Evolutionary conservation across 2,888 invertebrate species (phyloP).

Genomic region (Dolichopus griseipennis): DNA sequence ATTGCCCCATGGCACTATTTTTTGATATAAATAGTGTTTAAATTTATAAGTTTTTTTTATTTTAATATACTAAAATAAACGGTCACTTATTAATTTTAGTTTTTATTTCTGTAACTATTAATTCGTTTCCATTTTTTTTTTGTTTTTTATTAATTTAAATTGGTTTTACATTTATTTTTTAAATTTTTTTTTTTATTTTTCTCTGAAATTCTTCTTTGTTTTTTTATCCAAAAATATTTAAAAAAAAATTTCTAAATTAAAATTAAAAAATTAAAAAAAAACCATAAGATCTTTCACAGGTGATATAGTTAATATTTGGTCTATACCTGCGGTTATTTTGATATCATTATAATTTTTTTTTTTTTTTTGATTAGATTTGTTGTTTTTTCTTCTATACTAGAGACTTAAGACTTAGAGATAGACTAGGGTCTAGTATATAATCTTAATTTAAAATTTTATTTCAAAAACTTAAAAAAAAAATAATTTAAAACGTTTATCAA

Average conservation of each 20-base stretch:
- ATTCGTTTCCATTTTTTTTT: no score
- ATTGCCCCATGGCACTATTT: no score
- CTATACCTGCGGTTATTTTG: not conserved
- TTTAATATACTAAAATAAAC: no score
- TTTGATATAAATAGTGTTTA: not conserved
- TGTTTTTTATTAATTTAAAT: not conserved
- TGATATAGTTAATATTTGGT: slow-evolving; percentile 4
- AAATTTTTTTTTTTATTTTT: not conserved
- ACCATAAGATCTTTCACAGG: not conserved
- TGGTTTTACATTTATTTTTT: not conserved
- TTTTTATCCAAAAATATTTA: no score
- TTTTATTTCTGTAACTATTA: no score
- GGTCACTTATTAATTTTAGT: no score
- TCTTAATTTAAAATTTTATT: not conserved
- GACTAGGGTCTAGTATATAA: not conserved
- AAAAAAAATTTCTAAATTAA: not conserved
- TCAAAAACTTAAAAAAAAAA: not conserved
- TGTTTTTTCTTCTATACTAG: not conserved
- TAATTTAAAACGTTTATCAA: not conserved
- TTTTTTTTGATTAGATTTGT: not conserved
- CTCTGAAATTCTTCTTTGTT: no score
- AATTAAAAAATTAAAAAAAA: no score
- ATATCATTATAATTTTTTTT: no score
- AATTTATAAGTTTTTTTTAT: not conserved
- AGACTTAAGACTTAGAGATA: no score